These are phyloP conservation scores for Tetragnatha versicolor DNA, from an alignment of 1,140 invertebrate genomes.

Conservation along the genomic window DNA sequence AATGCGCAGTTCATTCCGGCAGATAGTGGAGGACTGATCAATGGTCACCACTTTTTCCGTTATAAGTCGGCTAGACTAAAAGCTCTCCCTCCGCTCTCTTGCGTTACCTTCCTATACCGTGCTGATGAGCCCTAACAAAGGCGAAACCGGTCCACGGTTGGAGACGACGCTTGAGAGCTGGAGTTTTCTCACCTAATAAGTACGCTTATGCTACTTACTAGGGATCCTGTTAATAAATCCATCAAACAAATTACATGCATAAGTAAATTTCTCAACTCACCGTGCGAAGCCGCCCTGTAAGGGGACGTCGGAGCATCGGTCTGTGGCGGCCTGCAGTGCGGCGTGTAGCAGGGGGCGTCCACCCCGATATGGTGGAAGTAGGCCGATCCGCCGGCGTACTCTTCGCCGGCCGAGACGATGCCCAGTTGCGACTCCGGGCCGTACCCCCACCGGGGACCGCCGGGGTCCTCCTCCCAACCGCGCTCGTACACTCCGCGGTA, in stretches of 20 bases:
- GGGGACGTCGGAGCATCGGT: background rate
- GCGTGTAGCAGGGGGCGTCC: constrained; percentile 23
- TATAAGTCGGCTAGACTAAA: no score
- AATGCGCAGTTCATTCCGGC: no score
- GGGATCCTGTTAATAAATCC: background rate
- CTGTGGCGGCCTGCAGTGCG: background rate
- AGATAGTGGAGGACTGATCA: no score
- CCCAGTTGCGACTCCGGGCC: constrained; percentile 23
- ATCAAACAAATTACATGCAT: background rate
- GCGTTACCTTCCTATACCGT: no score
- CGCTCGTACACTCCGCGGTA: constrained; percentile 34
- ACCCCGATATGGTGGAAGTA: constrained; percentile 14
- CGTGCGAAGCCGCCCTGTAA: constrained; percentile 7
- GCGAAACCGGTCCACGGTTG: no score
- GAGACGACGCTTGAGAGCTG: no score
- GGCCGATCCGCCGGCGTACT: background rate
- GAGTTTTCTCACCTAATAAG: no score
- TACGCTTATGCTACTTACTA: background rate
- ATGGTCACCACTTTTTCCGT: no score
- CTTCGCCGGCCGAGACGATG: constrained; percentile 5
- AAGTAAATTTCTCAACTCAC: background rate
- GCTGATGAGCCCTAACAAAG: no score
- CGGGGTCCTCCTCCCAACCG: background rate
- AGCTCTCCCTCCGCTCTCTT: no score
- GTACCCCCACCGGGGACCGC: constrained; percentile 32